Conservation (phyloP, 2,888 invertebrate species). For the Hirtodrosophila duncani region DNA sequence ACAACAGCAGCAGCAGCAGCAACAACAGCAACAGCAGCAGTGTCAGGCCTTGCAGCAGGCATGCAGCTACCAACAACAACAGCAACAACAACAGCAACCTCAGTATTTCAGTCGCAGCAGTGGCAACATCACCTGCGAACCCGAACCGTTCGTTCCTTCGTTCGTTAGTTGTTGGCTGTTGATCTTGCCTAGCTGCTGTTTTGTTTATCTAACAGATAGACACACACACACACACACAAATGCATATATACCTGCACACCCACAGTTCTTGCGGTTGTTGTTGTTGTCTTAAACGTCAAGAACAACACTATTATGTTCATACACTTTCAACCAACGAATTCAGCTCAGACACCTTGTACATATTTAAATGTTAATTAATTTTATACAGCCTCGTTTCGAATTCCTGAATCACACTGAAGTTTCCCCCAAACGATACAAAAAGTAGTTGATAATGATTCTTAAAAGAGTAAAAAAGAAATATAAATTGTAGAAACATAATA, state of each 20-base stretch:
- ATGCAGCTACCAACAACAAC: constrained; percentile 28
- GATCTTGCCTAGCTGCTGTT: constrained; percentile 26
- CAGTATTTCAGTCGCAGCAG: background rate
- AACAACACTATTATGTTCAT: constrained; percentile 34
- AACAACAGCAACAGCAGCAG: constrained; percentile 1
- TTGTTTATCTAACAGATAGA: constrained; percentile 52
- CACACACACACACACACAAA: constrained; percentile 13
- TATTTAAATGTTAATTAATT: too few species aligned
- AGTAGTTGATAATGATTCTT: too few species aligned
- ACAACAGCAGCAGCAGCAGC: background rate
- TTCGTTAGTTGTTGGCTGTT: constrained; percentile 23
- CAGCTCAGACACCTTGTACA: constrained; percentile 1
- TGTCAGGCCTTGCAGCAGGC: constrained; percentile 33
- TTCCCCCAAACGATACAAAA: too few species aligned
- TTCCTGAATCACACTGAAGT: too few species aligned
- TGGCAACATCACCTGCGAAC: constrained; percentile 47
- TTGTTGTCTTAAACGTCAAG: constrained; percentile 25
- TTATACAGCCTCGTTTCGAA: too few species aligned
- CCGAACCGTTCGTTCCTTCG: background rate
- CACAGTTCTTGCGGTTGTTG: constrained; percentile 9
- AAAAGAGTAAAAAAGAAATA: too few species aligned
- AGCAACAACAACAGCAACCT: constrained; percentile 4
- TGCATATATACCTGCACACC: constrained; percentile 7
- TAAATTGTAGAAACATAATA: too few species aligned
- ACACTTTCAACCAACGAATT: constrained; percentile 14